Conservation (phyloP, 2,888 invertebrate species). For the Onthophagus sagittarius region DNA sequence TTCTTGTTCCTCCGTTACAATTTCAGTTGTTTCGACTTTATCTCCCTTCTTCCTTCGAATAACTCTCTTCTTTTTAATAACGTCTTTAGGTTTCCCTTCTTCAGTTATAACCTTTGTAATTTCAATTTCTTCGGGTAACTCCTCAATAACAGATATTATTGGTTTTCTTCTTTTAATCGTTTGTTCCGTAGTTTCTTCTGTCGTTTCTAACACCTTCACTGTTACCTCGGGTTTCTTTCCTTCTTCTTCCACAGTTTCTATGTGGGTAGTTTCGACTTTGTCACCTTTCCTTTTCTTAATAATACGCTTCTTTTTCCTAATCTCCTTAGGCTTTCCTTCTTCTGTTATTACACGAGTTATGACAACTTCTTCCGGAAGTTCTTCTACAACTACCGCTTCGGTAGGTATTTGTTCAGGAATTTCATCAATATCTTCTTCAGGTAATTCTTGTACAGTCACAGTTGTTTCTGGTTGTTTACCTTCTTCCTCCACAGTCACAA, state of each 20-base stretch:
- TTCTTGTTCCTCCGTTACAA: conserved; percentile 35
- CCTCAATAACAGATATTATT: conserved; percentile 28
- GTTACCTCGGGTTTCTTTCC: conserved; percentile 35
- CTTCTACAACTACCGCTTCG: conserved; percentile 29
- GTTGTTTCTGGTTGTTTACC: conserved; percentile 34
- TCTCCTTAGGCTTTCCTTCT: conserved; percentile 36
- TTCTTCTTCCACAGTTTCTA: conserved; percentile 30
- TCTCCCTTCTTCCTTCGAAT: conserved; percentile 39
- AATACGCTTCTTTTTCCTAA: conserved; percentile 28
- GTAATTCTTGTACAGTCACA: conserved; percentile 24
- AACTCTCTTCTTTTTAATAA: conserved; percentile 35
- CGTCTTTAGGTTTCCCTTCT: conserved; percentile 43
- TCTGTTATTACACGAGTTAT: conserved; percentile 28
- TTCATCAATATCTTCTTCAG: conserved; percentile 35
- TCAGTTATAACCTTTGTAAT: conserved; percentile 42
- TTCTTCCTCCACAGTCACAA: conserved; percentile 47
- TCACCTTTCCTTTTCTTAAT: conserved; percentile 28
- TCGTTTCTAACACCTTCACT: conserved; percentile 29
- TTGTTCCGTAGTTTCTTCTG: conserved; percentile 29
- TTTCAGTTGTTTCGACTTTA: conserved; percentile 48
- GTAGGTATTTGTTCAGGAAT: conserved; percentile 21
- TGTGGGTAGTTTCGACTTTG: conserved; percentile 38
- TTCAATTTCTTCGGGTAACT: conserved; percentile 32
- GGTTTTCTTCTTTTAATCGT: conserved; percentile 30
- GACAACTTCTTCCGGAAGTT: conserved; percentile 32